Conservation (phyloP, 64 coral and sea anemone species). For the Astreopora myriophthalma region DNA sequence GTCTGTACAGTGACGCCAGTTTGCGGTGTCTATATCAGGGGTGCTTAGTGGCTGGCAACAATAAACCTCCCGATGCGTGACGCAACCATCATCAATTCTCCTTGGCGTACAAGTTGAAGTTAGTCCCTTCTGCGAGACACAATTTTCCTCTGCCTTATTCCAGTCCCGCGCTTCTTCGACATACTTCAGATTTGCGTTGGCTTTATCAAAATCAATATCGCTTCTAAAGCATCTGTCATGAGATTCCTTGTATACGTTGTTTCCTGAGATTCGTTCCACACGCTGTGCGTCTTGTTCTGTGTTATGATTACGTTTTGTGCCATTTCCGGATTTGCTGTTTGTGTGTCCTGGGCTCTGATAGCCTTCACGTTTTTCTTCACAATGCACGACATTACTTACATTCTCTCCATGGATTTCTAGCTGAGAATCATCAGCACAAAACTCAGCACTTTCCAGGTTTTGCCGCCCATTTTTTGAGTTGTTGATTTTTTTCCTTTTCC, state of each 20-base stretch:
- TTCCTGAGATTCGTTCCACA: background rate
- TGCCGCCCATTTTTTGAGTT: background rate
- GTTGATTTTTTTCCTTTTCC: background rate
- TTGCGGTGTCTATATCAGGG: background rate
- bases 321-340: background rate
- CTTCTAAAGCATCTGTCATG: background rate
- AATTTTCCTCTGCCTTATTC: background rate
- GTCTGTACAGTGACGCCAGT: background rate
- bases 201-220: background rate
- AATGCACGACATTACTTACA: background rate
- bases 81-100: background rate
- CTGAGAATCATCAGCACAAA: background rate
- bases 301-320: no score
- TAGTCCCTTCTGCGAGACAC: background rate
- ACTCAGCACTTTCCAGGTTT: background rate
- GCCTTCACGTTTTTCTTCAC: background rate
- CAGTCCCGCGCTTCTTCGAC: no score
- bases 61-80: background rate
- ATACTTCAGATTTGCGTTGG: background rate
- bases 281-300: background rate
- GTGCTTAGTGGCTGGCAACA: background rate
- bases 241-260: background rate
- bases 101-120: background rate
- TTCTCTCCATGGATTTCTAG: background rate
- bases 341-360: background rate